These are phyloP conservation scores for Trachelus iudaicus DNA, from an alignment of 2,888 invertebrate species.

Conservation along the genomic window DNA sequence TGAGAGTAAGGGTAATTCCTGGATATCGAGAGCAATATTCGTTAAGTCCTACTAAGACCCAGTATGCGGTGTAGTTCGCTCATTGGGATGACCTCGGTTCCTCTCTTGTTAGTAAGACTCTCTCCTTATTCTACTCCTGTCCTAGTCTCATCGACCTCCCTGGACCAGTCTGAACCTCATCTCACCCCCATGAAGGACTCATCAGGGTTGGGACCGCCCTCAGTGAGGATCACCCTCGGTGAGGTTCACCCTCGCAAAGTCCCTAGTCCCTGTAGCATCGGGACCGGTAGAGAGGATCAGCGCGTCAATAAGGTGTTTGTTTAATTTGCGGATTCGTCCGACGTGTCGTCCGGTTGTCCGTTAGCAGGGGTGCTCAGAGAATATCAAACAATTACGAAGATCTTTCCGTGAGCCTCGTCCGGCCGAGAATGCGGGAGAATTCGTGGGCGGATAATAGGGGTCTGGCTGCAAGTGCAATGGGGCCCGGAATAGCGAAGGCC, in stretches of 20 bases:
- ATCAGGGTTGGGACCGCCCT: background rate
- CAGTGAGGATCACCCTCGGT: conserved; percentile 6
- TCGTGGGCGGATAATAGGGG: background rate
- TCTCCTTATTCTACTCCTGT: conserved; percentile 12
- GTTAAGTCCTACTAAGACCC: conserved; percentile 59
- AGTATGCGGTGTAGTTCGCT: conserved; percentile 48
- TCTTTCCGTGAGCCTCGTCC: conserved; percentile 6
- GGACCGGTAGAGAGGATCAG: conserved; percentile 45
- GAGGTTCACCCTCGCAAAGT: background rate
- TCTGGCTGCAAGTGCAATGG: background rate
- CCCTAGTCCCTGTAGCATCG: background rate
- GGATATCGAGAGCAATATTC: conserved; percentile 61
- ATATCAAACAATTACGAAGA: background rate
- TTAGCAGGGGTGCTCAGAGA: conserved; percentile 6
- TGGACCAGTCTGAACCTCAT: conserved; percentile 1
- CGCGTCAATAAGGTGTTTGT: conserved; percentile 59
- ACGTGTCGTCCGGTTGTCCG: conserved; percentile 15
- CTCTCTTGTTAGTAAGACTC: conserved; percentile 8
- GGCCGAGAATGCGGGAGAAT: conserved; percentile 7
- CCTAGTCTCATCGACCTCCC: conserved; percentile 11
- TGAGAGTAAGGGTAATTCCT: conserved; percentile 30
- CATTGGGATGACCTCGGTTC: conserved; percentile 43
- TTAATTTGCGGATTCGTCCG: conserved; percentile 55
- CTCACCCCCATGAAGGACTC: conserved; percentile 7
- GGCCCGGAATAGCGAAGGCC: background rate